Conservation (phyloP, 2,797 vertebrate genomes). For the Pseudochromis fuscus region DNA sequence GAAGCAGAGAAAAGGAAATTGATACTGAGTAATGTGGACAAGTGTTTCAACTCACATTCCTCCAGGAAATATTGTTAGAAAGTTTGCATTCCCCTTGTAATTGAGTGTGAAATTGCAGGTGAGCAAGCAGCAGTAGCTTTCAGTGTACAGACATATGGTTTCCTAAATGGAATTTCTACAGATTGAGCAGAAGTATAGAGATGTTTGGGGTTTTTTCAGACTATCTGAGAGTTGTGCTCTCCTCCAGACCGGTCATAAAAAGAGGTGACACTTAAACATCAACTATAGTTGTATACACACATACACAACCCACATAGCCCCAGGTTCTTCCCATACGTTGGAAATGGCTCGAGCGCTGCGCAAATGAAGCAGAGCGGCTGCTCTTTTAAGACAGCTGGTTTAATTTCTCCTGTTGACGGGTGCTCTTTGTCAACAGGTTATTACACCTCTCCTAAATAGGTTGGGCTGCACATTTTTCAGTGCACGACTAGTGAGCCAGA, state of each 20-base stretch:
- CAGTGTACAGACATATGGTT: conserved; percentile 29
- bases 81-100: conserved; percentile 60
- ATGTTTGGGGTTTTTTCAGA: too few species aligned
- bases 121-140: conserved; percentile 44
- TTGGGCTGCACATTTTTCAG: conserved; percentile 58
- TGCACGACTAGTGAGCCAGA: conserved; percentile 48
- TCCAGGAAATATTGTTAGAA: conserved; percentile 40
- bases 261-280: background rate
- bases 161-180: conserved; percentile 35
- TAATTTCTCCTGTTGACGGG: conserved; percentile 67
- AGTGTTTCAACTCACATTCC: conserved; percentile 44
- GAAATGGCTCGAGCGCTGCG: conserved; percentile 27
- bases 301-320: background rate
- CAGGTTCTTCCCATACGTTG: conserved; percentile 18
- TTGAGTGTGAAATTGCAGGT: conserved; percentile 75
- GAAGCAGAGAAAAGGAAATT: conserved; percentile 40
- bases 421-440: conserved; percentile 76
- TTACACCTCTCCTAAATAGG: conserved; percentile 64
- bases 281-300: background rate
- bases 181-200: conserved; percentile 34
- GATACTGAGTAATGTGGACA: conserved; percentile 57
- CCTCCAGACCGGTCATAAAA: background rate
- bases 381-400: conserved; percentile 58
- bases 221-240: background rate
- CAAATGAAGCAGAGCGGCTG: conserved; percentile 62